These are phyloP conservation scores for Chelidonichthys spinosus DNA, from an alignment of 2,797 vertebrate species.

Conservation along the genomic window DNA sequence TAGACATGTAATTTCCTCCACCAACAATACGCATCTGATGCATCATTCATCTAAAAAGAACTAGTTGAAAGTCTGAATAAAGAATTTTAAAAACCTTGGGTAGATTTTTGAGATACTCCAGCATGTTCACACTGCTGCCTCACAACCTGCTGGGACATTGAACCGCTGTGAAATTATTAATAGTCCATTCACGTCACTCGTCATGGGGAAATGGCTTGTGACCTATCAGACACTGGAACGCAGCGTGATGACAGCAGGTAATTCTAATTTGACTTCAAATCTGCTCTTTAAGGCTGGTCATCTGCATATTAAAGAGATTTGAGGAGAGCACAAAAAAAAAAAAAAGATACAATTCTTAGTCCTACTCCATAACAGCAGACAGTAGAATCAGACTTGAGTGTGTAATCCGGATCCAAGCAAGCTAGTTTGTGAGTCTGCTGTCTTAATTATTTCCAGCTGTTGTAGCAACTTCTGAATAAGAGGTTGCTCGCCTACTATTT, in stretches of 20 bases:
- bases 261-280: constrained; percentile 41
- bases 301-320: background rate
- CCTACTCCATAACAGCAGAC: background rate
- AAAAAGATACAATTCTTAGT: too few species aligned
- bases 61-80: too few species aligned
- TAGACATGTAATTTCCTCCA: background rate
- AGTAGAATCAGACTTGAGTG: background rate
- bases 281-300: constrained; percentile 28
- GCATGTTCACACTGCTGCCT: background rate
- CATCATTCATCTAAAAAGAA: too few species aligned
- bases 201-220: constrained; percentile 19
- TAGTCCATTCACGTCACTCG: constrained; percentile 27
- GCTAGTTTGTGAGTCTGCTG: background rate
- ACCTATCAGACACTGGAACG: constrained; percentile 8
- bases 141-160: constrained; percentile 25
- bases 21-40: too few species aligned
- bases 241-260: constrained; percentile 37
- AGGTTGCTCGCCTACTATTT: background rate
- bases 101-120: background rate
- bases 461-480: background rate
- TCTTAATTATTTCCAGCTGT: background rate
- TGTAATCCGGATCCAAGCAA: background rate
- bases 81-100: too few species aligned
- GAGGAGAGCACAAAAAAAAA: too few species aligned
- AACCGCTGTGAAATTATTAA: constrained; percentile 38